Evolutionary conservation across 2,888 invertebrate species (phyloP).

Genomic region (Folsomia candida): DNA sequence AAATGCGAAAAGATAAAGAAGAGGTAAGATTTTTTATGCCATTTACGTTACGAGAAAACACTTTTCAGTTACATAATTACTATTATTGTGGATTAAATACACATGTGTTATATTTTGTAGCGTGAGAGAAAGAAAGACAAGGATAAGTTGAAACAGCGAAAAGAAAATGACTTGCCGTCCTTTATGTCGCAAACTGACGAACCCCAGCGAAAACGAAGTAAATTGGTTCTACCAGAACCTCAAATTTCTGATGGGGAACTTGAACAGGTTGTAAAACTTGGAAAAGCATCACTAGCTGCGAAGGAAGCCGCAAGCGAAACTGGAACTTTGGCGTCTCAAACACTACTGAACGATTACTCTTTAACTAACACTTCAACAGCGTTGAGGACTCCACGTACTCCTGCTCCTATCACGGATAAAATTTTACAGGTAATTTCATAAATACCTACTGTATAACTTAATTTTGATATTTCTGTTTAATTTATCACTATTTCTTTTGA

Average conservation of each 20-base stretch:
- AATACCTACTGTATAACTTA: constrained; percentile 1
- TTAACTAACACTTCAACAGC: constrained; percentile 63
- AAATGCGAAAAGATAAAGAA: constrained; percentile 83
- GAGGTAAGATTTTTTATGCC: constrained; percentile 61
- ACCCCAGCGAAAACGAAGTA: constrained; percentile 87
- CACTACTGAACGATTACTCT: constrained; percentile 86
- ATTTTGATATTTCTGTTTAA: not conserved
- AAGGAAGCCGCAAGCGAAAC: constrained; percentile 80
- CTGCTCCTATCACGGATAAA: constrained; percentile 77
- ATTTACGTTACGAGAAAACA: constrained; percentile 4
- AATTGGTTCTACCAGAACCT: constrained; percentile 91
- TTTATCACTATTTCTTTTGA: too few species aligned
- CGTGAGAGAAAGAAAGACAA: constrained; percentile 92
- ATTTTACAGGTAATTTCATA: constrained; percentile 57
- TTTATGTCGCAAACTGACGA: constrained; percentile 84
- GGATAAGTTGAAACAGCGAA: constrained; percentile 87
- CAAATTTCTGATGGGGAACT: constrained; percentile 92
- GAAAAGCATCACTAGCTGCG: constrained; percentile 81
- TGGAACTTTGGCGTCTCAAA: constrained; percentile 74
- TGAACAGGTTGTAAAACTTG: constrained; percentile 88
- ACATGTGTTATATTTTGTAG: constrained; percentile 56
- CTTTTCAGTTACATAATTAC: too few species aligned
- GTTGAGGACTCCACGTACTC: constrained; percentile 73
- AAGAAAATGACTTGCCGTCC: constrained; percentile 91
- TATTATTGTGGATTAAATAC: too few species aligned